phyloP scores from a whole-genome alignment of 1,140 invertebrate genomes.

The Colletes latitarsis region DNA sequence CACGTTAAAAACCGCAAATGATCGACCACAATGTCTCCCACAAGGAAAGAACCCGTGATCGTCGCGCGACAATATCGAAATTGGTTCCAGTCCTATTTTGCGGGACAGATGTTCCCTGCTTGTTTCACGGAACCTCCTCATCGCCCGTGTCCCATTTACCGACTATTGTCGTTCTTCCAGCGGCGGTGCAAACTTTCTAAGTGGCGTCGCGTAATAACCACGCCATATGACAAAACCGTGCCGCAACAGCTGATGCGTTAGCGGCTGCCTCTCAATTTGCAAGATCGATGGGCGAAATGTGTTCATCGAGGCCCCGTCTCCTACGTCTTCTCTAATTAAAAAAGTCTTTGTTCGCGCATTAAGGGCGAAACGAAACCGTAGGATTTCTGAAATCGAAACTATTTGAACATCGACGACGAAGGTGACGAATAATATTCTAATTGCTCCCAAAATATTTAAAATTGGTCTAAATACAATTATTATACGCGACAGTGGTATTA shows the following conservation, averaged over 20 bases:
- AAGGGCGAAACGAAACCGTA: too few relatives aligned
- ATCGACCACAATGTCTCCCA: constrained; percentile 15
- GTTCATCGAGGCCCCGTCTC: neutral
- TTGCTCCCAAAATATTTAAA: too few relatives aligned
- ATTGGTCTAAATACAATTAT: too few relatives aligned
- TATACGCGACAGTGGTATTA: too few relatives aligned
- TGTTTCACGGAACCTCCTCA: neutral
- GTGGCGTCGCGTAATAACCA: constrained; percentile 36
- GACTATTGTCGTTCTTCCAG: constrained; percentile 34
- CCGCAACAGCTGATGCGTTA: constrained; percentile 39
- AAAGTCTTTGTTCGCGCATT: too few relatives aligned
- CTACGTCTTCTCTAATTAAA: too few relatives aligned
- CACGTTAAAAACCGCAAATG: neutral
- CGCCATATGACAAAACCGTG: constrained; percentile 31
- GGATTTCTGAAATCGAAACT: too few relatives aligned
- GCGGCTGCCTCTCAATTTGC: constrained; percentile 16
- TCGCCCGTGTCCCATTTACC: constrained; percentile 34
- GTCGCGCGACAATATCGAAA: constrained; percentile 27
- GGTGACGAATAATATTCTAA: too few relatives aligned
- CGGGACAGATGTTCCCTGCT: constrained; percentile 33
- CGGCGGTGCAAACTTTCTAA: constrained; percentile 33
- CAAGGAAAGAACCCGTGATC: neutral
- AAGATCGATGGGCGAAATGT: neutral
- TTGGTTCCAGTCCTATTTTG: constrained; percentile 23
- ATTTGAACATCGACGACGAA: too few relatives aligned